phyloP scores from a whole-genome alignment of 2,113 vertebrate genomes.

The Manacus vitellinus region DNA sequence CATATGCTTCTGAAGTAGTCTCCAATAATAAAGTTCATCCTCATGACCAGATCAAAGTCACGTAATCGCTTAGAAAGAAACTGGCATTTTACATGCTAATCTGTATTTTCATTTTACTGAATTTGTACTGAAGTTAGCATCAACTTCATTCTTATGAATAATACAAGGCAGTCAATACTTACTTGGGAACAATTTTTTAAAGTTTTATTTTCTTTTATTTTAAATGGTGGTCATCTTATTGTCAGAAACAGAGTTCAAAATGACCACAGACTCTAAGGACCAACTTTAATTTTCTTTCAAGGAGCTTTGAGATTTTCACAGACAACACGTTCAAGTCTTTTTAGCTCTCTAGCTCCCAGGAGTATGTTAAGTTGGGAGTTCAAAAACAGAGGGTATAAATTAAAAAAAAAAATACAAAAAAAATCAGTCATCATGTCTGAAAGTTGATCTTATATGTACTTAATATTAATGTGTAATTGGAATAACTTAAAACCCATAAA shows the following conservation, averaged over 20 bases:
- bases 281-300: background rate
- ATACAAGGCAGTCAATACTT: background rate
- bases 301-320: background rate
- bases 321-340: background rate
- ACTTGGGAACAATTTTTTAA: background rate
- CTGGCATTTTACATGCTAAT: background rate
- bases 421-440: background rate
- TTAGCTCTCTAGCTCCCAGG: background rate
- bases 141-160: background rate
- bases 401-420: background rate
- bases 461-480: background rate
- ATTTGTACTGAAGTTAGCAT: background rate
- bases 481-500: constrained; percentile 71
- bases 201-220: background rate
- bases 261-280: background rate
- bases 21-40: background rate
- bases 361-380: background rate
- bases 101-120: background rate
- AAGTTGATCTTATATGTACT: background rate
- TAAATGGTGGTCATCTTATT: background rate
- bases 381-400: background rate
- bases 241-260: background rate
- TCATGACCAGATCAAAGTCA: background rate
- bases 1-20: background rate
- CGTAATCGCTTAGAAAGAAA: background rate